Conservation (phyloP, 2,113 vertebrate genomes). For the Anolis sagrei region DNA sequence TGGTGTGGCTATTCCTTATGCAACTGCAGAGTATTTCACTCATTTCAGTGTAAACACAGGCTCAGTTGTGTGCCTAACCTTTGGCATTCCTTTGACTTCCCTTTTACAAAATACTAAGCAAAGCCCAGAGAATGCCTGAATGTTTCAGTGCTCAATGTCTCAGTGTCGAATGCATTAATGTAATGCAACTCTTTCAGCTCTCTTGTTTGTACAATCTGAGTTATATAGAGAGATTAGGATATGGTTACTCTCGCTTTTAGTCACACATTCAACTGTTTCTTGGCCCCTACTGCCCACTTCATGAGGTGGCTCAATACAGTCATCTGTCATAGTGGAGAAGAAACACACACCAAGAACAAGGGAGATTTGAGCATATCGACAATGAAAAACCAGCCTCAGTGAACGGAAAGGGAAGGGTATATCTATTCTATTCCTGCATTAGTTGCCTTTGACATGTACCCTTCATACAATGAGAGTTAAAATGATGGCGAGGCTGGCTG, state of each 20-base stretch:
- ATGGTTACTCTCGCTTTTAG: not conserved
- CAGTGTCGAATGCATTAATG: not conserved
- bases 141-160: not conserved
- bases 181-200: not conserved
- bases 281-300: not conserved
- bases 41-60: not conserved
- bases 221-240: not conserved
- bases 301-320: not conserved
- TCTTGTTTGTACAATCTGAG: not conserved
- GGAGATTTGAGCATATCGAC: not conserved
- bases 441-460: not conserved
- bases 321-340: not conserved
- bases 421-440: not conserved
- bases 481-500: no score
- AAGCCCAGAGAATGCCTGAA: not conserved
- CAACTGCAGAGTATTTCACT: conserved; percentile 21
- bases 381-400: not conserved
- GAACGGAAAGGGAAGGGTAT: not conserved
- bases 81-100: not conserved
- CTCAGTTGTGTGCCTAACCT: not conserved
- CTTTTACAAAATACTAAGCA: not conserved
- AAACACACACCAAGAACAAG: not conserved
- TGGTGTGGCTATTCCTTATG: conserved; percentile 9
- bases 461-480: not conserved
- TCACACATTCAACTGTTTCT: not conserved